Evolutionary conservation across 2,113 vertebrate genomes (phyloP).

Genomic region (Cervus canadensis): DNA sequence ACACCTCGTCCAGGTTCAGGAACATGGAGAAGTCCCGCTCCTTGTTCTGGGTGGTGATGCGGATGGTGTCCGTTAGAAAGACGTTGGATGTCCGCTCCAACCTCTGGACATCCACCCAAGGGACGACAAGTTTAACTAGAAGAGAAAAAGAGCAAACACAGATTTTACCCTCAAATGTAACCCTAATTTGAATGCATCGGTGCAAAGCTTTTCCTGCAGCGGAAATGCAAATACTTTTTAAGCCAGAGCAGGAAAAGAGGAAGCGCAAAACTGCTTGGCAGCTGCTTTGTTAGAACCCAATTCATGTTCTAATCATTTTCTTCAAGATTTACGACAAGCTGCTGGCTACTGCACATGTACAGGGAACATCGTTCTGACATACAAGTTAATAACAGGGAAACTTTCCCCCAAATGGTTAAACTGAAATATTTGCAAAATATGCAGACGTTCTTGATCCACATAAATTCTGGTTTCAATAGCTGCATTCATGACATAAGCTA

Average conservation of each 20-base stretch:
- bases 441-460: neutral
- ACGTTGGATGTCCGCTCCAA: slow-evolving; percentile 92
- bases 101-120: slow-evolving; percentile 94
- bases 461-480: neutral
- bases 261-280: neutral
- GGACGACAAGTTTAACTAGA: slow-evolving; percentile 92
- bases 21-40: slow-evolving; percentile 97
- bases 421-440: neutral
- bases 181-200: neutral
- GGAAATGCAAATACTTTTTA: neutral
- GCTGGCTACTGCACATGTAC: neutral
- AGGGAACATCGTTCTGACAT: neutral
- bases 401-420: neutral
- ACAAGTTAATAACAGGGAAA: neutral
- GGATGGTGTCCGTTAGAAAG: slow-evolving; percentile 90
- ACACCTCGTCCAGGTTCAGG: slow-evolving; percentile 89
- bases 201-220: neutral
- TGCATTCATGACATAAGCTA: neutral
- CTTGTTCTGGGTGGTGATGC: slow-evolving; percentile 86
- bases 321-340: neutral
- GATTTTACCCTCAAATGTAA: neutral
- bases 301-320: neutral
- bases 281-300: neutral
- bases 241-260: neutral
- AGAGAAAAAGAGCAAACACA: neutral